Conservation (phyloP, 2,888 invertebrate species). For the Limnephilus auricula region DNA sequence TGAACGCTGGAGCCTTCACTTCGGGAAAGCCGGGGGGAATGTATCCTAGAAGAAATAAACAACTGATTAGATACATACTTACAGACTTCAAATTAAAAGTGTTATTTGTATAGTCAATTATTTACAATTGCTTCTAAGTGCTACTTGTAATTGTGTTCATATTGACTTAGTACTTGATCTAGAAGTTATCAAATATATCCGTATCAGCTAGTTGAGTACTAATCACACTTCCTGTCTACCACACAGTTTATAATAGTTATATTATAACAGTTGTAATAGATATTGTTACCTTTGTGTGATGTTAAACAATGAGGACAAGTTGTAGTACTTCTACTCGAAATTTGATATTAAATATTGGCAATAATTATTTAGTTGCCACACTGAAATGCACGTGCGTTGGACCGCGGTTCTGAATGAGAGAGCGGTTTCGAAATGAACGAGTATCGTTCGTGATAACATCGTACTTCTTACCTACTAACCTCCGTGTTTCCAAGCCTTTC, state of each 20-base stretch:
- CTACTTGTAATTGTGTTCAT: background rate
- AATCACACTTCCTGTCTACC: background rate
- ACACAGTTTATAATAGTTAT: background rate
- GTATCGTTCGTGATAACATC: no score
- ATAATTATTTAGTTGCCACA: no score
- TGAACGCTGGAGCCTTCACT: conserved; percentile 82
- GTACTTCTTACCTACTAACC: no score
- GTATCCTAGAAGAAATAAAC: conserved; percentile 73
- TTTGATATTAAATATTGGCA: no score
- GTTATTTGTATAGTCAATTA: no score
- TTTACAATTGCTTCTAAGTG: background rate
- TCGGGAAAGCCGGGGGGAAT: conserved; percentile 87
- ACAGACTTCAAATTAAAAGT: background rate
- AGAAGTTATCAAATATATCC: background rate
- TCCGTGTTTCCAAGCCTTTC: no score
- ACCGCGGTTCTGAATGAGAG: no score
- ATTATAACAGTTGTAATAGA: no score
- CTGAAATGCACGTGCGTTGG: no score
- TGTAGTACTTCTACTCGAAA: no score
- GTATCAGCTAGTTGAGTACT: background rate
- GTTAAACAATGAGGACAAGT: background rate
- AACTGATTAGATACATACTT: background rate
- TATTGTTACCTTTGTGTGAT: background rate
- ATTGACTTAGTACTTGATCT: background rate
- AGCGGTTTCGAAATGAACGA: no score